These are phyloP conservation scores for Drosophila orosa DNA, from an alignment of 1,140 invertebrate species.

Conservation along the genomic window DNA sequence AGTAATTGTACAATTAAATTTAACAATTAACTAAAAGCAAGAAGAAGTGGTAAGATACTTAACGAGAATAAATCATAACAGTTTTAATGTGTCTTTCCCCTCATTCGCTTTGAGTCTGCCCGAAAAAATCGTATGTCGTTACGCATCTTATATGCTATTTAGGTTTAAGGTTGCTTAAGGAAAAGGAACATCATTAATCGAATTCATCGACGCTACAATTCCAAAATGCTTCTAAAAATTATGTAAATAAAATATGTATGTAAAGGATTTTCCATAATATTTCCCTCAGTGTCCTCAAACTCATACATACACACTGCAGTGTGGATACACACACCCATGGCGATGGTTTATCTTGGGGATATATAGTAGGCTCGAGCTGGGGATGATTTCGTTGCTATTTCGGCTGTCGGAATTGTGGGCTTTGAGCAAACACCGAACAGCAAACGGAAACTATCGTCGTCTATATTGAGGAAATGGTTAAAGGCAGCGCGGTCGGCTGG, in stretches of 20 bases:
- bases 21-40: not conserved
- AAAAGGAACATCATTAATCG: too few species aligned
- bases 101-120: too few species aligned
- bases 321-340: constrained; percentile 3
- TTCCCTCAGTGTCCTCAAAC: not conserved
- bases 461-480: constrained; percentile 46
- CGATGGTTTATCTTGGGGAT: constrained; percentile 24
- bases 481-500: constrained; percentile 21
- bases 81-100: too few species aligned
- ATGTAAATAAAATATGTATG: too few species aligned
- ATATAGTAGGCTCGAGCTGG: constrained; percentile 15
- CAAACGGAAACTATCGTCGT: constrained; percentile 66
- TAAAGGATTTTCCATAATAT: not conserved
- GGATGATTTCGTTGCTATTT: constrained; percentile 34
- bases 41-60: too few species aligned
- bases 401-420: constrained; percentile 30
- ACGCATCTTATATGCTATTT: too few species aligned
- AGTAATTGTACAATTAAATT: not conserved
- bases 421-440: constrained; percentile 51
- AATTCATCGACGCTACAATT: too few species aligned
- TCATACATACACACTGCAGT: constrained; percentile 18
- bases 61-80: too few species aligned
- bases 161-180: too few species aligned
- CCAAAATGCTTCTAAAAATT: not conserved
- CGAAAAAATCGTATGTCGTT: too few species aligned